Conservation (phyloP, 2,113 vertebrate genomes). For the Callipepla californica region DNA sequence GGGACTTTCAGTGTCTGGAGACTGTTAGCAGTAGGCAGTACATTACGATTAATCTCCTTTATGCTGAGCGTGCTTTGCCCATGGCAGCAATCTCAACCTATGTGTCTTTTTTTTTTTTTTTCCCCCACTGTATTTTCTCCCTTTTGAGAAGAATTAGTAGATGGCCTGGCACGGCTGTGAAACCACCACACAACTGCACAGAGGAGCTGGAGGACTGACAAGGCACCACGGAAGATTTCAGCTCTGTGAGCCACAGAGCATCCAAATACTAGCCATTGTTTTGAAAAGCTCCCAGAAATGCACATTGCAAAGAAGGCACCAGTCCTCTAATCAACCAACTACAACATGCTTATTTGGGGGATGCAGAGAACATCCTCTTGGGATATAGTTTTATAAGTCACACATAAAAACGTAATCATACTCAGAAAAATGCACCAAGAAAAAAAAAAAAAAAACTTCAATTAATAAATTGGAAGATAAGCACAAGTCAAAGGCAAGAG, state of each 20-base stretch:
- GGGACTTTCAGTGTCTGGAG: neutral
- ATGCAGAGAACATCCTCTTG: neutral
- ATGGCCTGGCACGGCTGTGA: neutral
- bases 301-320: neutral
- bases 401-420: neutral
- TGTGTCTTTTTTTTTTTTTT: neutral
- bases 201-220: neutral
- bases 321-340: neutral
- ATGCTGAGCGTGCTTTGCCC: neutral
- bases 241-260: accelerated
- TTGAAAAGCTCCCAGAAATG: neutral
- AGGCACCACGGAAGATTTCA: neutral
- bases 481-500: neutral
- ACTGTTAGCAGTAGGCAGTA: neutral
- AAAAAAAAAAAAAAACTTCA: neutral
- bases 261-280: accelerated
- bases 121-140: neutral
- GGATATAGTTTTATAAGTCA: neutral
- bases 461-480: neutral
- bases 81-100: neutral
- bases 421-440: neutral
- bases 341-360: neutral
- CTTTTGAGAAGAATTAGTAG: neutral
- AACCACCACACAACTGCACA: neutral
- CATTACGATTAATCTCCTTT: neutral